Evolutionary conservation across 2,888 invertebrate species (phyloP).

Genomic region (Torymus texanus): DNA sequence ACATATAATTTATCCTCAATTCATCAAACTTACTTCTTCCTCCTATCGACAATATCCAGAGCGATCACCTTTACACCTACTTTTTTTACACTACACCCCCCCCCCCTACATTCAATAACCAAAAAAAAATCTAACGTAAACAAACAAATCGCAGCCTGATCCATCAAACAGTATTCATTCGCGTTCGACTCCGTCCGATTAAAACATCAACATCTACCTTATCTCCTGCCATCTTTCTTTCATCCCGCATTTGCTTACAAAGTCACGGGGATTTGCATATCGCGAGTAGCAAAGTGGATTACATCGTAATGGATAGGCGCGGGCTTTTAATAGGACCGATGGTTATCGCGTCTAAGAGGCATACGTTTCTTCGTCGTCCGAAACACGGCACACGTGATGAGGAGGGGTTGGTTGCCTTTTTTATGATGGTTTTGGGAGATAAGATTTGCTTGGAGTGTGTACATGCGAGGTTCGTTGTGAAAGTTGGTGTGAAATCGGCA

Average conservation of each 20-base stretch:
- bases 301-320: conserved; percentile 39
- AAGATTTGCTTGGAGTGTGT: too few species aligned
- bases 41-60: too few species aligned
- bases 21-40: too few species aligned
- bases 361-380: too few species aligned
- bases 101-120: too few species aligned
- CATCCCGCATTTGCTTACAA: neutral
- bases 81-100: conserved; percentile 10
- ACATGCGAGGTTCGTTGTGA: too few species aligned
- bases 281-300: conserved; percentile 47
- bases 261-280: conserved; percentile 49
- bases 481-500: too few species aligned
- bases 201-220: conserved; percentile 32
- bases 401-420: too few species aligned
- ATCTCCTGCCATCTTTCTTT: conserved; percentile 4
- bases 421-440: too few species aligned
- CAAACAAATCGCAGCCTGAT: conserved; percentile 24
- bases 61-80: too few species aligned
- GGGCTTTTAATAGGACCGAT: conserved; percentile 33
- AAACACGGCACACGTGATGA: too few species aligned
- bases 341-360: conserved; percentile 8
- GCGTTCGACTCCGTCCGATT: conserved; percentile 29
- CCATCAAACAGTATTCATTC: conserved; percentile 6
- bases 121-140: conserved; percentile 13
- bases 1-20: too few species aligned